These are phyloP conservation scores for Myiagra hebetior DNA, from an alignment of 2,113 vertebrate genomes.

Conservation along the genomic window DNA sequence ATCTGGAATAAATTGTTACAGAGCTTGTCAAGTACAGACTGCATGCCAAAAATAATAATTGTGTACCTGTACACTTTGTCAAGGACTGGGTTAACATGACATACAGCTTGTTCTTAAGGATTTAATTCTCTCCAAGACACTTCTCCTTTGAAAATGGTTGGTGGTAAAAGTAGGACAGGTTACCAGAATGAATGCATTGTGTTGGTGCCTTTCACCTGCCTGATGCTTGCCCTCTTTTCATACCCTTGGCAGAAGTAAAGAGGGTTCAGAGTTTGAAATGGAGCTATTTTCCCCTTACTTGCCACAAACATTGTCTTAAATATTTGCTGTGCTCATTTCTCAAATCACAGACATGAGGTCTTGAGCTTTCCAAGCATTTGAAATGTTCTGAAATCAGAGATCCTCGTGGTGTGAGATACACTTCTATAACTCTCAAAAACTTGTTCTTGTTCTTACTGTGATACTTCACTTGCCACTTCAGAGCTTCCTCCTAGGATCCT, in stretches of 20 bases:
- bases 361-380: not conserved
- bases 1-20: not conserved
- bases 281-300: not conserved
- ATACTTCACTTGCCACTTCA: not conserved
- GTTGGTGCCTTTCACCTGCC: not conserved
- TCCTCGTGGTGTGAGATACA: rapidly evolving
- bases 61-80: not conserved
- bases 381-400: not conserved
- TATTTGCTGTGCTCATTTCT: not conserved
- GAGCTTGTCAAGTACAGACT: not conserved
- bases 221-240: not conserved
- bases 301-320: not conserved
- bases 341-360: not conserved
- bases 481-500: not conserved
- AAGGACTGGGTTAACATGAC: not conserved
- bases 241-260: not conserved
- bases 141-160: not conserved
- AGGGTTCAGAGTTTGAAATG: not conserved
- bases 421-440: not conserved
- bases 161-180: not conserved
- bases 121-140: not conserved
- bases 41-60: not conserved
- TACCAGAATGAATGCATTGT: not conserved
- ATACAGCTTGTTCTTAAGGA: not conserved
- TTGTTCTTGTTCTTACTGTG: not conserved